Base-by-base conservation (phyloP, 2,113 vertebrate species). In the Tetrax tetrax region DNA sequence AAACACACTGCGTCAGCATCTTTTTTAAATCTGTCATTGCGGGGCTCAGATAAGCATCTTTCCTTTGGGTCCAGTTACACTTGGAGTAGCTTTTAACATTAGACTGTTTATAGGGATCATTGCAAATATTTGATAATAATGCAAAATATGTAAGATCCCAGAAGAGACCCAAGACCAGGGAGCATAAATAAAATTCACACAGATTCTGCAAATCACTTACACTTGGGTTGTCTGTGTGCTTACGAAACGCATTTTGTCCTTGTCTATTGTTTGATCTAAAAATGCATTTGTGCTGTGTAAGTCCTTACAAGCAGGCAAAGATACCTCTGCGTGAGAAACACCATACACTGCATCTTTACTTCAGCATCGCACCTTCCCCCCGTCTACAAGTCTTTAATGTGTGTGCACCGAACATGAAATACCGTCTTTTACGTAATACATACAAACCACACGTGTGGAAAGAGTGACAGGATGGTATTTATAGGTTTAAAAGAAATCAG, bases 41-140 rank as follows among this genome's bases (percentile, higher is more conserved):
- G 37, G 76, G 63, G 90, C 96, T 95, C 95, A 97, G 96, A 92
- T 97, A 97, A 95, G 94, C 91, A 97, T 86, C 96, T 86, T 91
- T 96, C 93, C 94, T 88, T 88, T 41, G 87, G 97, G 96, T 97
- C 93, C 31, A 88, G 96, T 97, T 98, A 97, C 97, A 91, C 90
- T 97, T 89, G 90, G 96, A 97, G 96, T 91, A 95, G 97, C 97
- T 96, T 91, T 97, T 96, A 95, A 76, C 90, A 89, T 97, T 79
- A 92, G 96, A 29, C 95, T 83, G 97, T 96, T 97, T 97, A 60
- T 89, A 94, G 72, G 95, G 96, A 93, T 97, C 94, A 54, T 91
- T 92, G 96, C 97, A 97, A 98, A 97, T 97, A 98, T 96, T 97
- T 97, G 96, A 97, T 98, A 98, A 97, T 96, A 87, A 97, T 70